Evolutionary conservation across 1,140 invertebrate species (phyloP), one percentile per base, ranked within the genome.

Genomic region (Amyelois transitella): DNA sequence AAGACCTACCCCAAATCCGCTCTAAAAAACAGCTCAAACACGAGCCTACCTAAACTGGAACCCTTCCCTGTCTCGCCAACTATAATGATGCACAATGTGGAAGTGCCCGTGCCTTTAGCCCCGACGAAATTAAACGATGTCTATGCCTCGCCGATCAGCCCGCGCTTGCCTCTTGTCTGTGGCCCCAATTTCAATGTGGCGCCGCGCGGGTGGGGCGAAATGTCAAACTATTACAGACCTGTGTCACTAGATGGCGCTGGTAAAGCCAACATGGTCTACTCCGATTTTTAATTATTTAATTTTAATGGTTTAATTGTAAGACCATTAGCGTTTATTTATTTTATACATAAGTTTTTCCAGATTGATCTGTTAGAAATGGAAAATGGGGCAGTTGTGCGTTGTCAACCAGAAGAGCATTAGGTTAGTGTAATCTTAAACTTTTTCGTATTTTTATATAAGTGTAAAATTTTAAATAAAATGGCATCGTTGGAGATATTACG

Each of bases 161-260:
- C 84, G 14, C 76, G 77, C 5, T 51, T 80, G 18, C 75, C 81
- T 10, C 67, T 86, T 2, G 85, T 87, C 49, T 78, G 53, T 51
- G 88, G 79, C 20, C 89, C 90, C 28, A 95, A 94, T 64, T 96
- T 94, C 77, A 96, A 96, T 63, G 94, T 93, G 0, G 93, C 93
- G 20, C 93, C 94, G n/a, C 90, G 94, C 52, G 94, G 94, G 5
- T 96, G 95, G 95, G 89, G 92, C 14, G 89, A 92, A 60, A 89
- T 89, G 44, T 88, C 90, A 54, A 88, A 91, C 12, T 91, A 91
- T 57, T 94, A 94, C 81, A 88, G 91, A 58, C 93, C 94, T 0
- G 90, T 94, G 18, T 91, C 92, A 28, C 94, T 94, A 77, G 88
- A 91, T 67, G 84, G 79, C 70, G 76, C 73, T 70, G 83, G 86